Evolutionary conservation across 2,888 invertebrate genomes (phyloP), one percentile per base, ranked within the genome.

Genomic region (Hydropsyche betteni): DNA sequence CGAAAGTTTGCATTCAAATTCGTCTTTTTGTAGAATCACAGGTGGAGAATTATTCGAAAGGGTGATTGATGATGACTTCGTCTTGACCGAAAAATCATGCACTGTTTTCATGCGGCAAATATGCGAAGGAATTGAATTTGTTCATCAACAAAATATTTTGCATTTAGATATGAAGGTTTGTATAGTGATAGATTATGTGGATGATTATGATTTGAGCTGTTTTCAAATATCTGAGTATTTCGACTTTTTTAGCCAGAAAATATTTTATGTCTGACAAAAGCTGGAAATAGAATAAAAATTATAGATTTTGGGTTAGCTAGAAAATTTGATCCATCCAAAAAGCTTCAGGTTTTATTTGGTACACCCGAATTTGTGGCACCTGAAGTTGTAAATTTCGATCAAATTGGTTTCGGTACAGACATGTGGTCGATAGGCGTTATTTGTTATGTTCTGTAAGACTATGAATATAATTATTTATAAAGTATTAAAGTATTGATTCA

Each of bases 401-500:
- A 94, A 82, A 97, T 99, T 81, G 94, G 95, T 75, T 97, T 93
- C 83, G 94, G 94, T 7, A 98, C 99, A 0, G 99, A 99, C 83
- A 98, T 99, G 97, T 99, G 98, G 99, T 97, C 97, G 74, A 93
- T 99, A 34, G 99, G 99, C 61, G 98, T 99, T 78, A 98, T 99
- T 81, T 96, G 96, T 83, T 99, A 99, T 84, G 97, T 99, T 76
- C 89, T 99, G 98, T 99, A 88, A 96, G 98, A 93, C 83, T 70
- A 52, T 52, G 10, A 52, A 12, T 12, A 44, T n/a, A 12, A 52
- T 44, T 51, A 52, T 51, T 78, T 77, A 77, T 74, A 74, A 77
- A 77, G 76, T 74, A 74, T 69, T 75, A 36, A 24, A 24, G 2
- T 24, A 24, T 24, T 24, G 24, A 24, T 2, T 6, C 55, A 16